A percentile compares a stretch with the other conserved stretches of the same genome.
Evolutionary conservation across 2,797 vertebrate species (phyloP).

Genomic region (Amblyraja radiata): DNA sequence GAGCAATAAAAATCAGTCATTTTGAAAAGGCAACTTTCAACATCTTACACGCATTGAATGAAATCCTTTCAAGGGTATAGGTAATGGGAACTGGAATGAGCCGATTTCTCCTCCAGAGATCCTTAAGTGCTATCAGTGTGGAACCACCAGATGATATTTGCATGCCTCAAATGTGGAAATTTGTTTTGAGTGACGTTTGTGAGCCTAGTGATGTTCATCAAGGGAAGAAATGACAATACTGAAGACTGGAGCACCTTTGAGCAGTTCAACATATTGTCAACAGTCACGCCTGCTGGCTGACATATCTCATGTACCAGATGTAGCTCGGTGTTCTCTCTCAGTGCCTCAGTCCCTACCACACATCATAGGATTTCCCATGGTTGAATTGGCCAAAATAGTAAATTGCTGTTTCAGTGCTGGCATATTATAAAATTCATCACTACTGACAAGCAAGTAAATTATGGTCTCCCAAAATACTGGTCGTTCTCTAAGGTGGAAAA

Average conservation of each 20-base stretch:
- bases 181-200: background rate
- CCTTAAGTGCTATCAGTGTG: background rate
- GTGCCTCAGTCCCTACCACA: background rate
- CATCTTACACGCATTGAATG: background rate
- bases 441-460: background rate
- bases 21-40: slow-evolving; percentile 18
- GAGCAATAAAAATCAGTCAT: slow-evolving; percentile 6
- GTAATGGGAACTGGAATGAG: background rate
- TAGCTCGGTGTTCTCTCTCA: slow-evolving; percentile 15
- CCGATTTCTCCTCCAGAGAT: slow-evolving; percentile 7
- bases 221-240: background rate
- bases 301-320: slow-evolving; percentile 20
- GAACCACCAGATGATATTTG: slow-evolving; percentile 30
- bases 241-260: background rate
- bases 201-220: background rate
- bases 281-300: background rate
- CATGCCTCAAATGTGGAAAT: slow-evolving; percentile 4
- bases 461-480: background rate
- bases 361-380: background rate
- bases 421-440: background rate
- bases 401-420: background rate
- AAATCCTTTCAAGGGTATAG: slow-evolving; percentile 7
- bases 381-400: background rate
- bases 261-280: background rate
- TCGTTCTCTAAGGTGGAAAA: background rate